Evolutionary conservation across 2,888 invertebrate genomes (phyloP), one percentile per base, ranked within the genome.

Genomic region (Polyploca ridens): DNA sequence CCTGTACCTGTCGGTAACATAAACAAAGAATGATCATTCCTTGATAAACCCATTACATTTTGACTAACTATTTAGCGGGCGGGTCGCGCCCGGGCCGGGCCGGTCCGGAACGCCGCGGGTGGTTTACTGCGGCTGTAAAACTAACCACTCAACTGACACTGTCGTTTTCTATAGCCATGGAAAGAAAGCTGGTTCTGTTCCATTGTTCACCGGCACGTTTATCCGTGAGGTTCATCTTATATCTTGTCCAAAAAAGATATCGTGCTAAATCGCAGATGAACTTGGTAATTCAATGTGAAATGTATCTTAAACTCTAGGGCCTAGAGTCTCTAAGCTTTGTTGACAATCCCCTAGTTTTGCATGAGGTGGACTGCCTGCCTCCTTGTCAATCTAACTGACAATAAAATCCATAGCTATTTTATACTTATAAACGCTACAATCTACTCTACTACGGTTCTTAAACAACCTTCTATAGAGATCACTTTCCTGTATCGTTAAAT

Each of bases 61-160:
- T 78, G 73, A 72, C 73, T 81, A 72, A 72, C 73, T 81, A 72
- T 84, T 82, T 86, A 87, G 84, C 84, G 82, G 76, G 79, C 72
- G 69, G 67, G 70, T 67, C 61, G 67, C 62, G 46, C 72, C 68
- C 61, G 67, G 63, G 46, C 72, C 76, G 78, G 79, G 5, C 46
- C 76, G 69, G 71, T 73, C 27, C n/a, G n/a, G 72, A 74, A 73
- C 90, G 69, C 79, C 73, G 91, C 90, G 91, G 92, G 91, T 90
- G 93, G 93, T 93, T 89, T 93, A 93, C 83, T 72, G 78, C 85
- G 46, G 74, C 73, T 79, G 84, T 91, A 91, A 90, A 91, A 72
- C 73, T 86, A 84, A 88, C 89, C 88, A 88, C 88, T 88, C 74
- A 72, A 80, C 74, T 83, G 84, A 81, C 85, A 85, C 81, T 85